Conservation (phyloP, 2,888 invertebrate genomes). For the Willowsia nigromaculata region DNA sequence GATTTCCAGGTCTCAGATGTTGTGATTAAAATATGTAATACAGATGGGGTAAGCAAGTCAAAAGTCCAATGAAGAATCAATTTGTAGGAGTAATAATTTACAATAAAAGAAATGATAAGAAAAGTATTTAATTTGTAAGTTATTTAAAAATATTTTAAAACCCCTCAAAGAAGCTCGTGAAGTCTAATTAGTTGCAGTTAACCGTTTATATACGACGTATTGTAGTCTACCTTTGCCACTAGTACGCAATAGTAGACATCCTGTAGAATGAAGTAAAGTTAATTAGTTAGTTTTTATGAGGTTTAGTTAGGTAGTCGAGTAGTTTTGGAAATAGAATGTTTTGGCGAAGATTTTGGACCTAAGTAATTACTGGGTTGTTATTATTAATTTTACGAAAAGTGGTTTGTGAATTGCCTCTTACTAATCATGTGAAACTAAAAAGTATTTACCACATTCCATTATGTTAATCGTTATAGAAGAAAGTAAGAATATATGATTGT, state of each 20-base stretch:
- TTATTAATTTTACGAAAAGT: constrained; percentile 47
- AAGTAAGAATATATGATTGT: constrained; percentile 4
- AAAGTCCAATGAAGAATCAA: constrained; percentile 31
- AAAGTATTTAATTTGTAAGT: background rate
- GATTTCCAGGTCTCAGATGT: constrained; percentile 63
- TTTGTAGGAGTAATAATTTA: background rate
- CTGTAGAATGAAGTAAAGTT: background rate
- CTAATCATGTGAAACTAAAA: constrained; percentile 70
- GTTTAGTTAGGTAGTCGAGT: background rate
- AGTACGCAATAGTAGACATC: background rate
- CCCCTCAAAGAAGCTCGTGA: background rate
- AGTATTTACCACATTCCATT: constrained; percentile 71
- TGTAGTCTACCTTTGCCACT: background rate
- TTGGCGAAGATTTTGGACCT: background rate
- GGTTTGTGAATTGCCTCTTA: constrained; percentile 68
- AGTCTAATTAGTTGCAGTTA: background rate
- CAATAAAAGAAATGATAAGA: background rate
- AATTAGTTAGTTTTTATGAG: background rate
- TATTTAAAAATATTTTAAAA: background rate
- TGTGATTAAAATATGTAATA: constrained; percentile 58
- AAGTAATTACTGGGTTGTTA: background rate
- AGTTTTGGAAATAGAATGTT: constrained; percentile 9
- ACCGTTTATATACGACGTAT: background rate
- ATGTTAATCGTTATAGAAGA: constrained; percentile 30
- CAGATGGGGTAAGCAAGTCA: constrained; percentile 34